A percentile compares a stretch with the other conserved stretches of the same genome.
Conservation (phyloP, 2,797 vertebrate species). For the Pangasius larnaudii region DNA sequence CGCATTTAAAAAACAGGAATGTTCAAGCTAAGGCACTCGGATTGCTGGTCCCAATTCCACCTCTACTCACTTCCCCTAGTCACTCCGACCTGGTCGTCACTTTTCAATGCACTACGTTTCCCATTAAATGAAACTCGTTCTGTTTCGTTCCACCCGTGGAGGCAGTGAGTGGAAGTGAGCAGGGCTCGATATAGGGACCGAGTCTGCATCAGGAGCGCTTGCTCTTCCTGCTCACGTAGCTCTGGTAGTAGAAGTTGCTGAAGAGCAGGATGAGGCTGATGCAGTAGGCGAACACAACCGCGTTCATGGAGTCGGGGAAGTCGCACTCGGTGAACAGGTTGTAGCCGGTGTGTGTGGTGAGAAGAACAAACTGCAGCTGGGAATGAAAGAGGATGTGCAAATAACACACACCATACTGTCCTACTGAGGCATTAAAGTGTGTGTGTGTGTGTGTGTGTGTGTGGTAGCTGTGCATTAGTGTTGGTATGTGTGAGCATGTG, state of each 20-base stretch:
- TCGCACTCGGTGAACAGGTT: constrained; percentile 77
- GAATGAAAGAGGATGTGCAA: not conserved
- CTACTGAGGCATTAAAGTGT: not conserved
- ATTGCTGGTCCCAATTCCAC: not conserved
- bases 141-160: not conserved
- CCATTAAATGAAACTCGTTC: not conserved
- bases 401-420: not conserved
- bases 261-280: constrained; percentile 79
- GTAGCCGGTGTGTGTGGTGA: constrained; percentile 75
- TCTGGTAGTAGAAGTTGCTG: constrained; percentile 77
- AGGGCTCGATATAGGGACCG: not conserved
- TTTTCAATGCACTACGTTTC: not conserved
- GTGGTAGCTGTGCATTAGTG: not conserved
- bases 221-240: constrained; percentile 68
- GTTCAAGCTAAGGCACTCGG: not conserved
- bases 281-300: constrained; percentile 72
- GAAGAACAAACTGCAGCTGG: constrained; percentile 78
- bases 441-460: not conserved
- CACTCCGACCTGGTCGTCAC: not conserved
- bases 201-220: constrained; percentile 67
- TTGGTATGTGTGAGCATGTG: not conserved
- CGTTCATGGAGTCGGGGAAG: constrained; percentile 75
- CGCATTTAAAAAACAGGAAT: not conserved
- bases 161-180: not conserved
- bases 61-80: not conserved